These are phyloP conservation scores for Myanophis thanlyinensis DNA, from an alignment of 2,113 vertebrate genomes.

Conservation along the genomic window DNA sequence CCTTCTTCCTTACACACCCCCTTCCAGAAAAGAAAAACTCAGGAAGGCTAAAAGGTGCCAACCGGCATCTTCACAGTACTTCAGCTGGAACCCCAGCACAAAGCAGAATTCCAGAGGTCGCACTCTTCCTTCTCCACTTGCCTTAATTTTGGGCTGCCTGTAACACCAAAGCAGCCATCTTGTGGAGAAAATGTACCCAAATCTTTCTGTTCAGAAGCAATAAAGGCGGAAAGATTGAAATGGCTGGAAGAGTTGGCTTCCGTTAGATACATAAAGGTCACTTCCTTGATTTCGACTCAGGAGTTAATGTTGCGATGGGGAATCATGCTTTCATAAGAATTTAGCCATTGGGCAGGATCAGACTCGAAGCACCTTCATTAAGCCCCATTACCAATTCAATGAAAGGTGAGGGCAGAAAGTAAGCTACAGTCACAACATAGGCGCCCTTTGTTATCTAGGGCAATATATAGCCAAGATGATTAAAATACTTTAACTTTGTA, in stretches of 20 bases:
- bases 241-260: background rate
- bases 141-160: background rate
- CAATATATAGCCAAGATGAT: background rate
- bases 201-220: background rate
- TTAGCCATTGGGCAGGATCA: background rate
- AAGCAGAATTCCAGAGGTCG: accelerated
- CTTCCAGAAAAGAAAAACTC: background rate
- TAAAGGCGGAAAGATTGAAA: background rate
- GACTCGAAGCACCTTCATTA: background rate
- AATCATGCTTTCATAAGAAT: background rate
- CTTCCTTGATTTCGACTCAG: background rate
- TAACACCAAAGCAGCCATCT: background rate
- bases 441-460: background rate
- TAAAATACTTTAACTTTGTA: background rate
- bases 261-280: background rate
- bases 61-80: background rate
- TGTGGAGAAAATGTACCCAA: background rate
- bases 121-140: background rate
- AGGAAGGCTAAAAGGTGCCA: background rate
- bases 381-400: background rate
- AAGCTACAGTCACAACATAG: background rate
- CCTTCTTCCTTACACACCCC: background rate
- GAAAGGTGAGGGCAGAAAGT: background rate
- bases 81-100: slow-evolving; percentile 21
- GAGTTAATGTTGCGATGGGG: background rate